Evolutionary conservation across 2,113 vertebrate species (phyloP).

Genomic region (Arenaria interpres): DNA sequence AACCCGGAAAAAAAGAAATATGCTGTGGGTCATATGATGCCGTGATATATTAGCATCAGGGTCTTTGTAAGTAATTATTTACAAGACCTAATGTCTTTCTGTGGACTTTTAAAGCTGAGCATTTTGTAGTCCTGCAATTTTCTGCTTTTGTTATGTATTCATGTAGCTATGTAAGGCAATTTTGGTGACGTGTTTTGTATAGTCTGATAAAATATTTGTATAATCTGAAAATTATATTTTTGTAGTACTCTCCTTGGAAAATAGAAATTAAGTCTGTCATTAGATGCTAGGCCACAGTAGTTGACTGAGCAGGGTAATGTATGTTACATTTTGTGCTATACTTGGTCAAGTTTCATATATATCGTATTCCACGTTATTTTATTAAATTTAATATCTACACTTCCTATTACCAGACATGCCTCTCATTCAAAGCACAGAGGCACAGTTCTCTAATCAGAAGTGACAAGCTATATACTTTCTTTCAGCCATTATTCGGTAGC

Average conservation of each 20-base stretch:
- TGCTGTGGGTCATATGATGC: background rate
- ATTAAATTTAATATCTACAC: slow-evolving; percentile 96
- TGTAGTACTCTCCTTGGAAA: slow-evolving; percentile 72
- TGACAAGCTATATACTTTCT: slow-evolving; percentile 97
- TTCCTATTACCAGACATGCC: slow-evolving; percentile 92
- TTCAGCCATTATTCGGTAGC: slow-evolving; percentile 95
- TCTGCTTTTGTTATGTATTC: slow-evolving; percentile 34
- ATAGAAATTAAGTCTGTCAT: slow-evolving; percentile 80
- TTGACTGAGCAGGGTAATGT: slow-evolving; percentile 80
- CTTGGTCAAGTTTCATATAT: slow-evolving; percentile 87
- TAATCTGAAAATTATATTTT: slow-evolving; percentile 78
- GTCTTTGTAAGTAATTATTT: slow-evolving; percentile 68
- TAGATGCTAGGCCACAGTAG: slow-evolving; percentile 79
- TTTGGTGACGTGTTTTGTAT: slow-evolving; percentile 54
- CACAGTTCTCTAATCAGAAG: slow-evolving; percentile 95
- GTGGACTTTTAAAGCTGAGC: slow-evolving; percentile 11
- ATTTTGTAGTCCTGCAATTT: slow-evolving; percentile 45
- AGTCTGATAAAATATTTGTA: slow-evolving; percentile 78
- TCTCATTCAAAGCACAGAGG: slow-evolving; percentile 93
- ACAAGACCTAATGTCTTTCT: slow-evolving; percentile 51
- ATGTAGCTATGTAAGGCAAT: slow-evolving; percentile 43
- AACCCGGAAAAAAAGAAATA: slow-evolving; percentile 18
- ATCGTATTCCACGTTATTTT: slow-evolving; percentile 90
- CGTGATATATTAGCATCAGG: background rate
- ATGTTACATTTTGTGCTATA: slow-evolving; percentile 76